Evolutionary conservation across 1,140 invertebrate species (phyloP), one percentile per base, ranked within the genome.

Genomic region (Drosophila novamexicana): DNA sequence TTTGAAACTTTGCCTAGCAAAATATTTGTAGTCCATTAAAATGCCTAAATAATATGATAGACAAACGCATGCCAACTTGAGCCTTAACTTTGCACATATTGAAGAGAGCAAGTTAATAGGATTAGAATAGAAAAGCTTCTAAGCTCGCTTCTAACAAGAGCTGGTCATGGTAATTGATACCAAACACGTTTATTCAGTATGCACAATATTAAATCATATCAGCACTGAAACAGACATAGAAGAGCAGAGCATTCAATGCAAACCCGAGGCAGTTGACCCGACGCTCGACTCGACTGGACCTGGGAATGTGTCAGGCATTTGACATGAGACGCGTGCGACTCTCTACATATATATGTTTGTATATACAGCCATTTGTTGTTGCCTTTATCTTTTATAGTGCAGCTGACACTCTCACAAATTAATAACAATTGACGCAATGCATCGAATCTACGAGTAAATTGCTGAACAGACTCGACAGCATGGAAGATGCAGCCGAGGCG

Each of bases 401-500:
- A 75, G 59, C 50, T 62, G 75, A 64, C 75, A 77, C 65, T 75
- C 54, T 59, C 62, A 67, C 72, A 78, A 75, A 79, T 79, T 79
- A 79, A 79, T 76, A 79, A 76, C 76, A 79, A 79, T 79, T 79
- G 67, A 47, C 56, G 57, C 72, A 70, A 71, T 71, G 62, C 63
- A 53, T 53, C 44, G 39, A 71, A 22, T 66, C 39, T 62, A 36
- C 18, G 22, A 62, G 66, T 56, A 78, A 75, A 75, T 72, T 76
- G 74, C n/a, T 53, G 18, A 56, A 40, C 58, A 1, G 39, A 63
- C 29, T 14, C 3, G 14, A 37, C 29, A 53, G 39, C 45, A n/a
- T 59, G 58, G 29, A 47, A 61, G 63, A 61, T 67, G 67, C 67
- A 75, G 63, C n/a, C 56, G 53, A 50, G 18, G 34, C 39, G 39